These are phyloP conservation scores for Gila orcuttii DNA, from an alignment of 2,113 vertebrate species.

Conservation along the genomic window DNA sequence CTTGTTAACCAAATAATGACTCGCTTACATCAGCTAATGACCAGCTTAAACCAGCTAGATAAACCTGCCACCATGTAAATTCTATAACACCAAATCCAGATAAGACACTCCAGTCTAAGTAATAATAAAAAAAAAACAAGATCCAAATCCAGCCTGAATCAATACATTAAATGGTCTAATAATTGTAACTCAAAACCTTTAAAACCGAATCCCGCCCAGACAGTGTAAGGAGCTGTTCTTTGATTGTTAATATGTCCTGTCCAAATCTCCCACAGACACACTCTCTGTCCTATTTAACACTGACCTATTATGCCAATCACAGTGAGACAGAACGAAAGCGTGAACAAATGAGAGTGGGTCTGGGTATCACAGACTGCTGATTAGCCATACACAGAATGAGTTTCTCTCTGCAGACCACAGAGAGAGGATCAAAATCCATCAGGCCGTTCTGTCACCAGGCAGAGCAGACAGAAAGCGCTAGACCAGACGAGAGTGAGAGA, in stretches of 20 bases:
- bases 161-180: not conserved
- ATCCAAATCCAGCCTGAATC: not conserved
- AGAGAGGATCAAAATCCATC: conserved; percentile 33
- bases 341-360: conserved; percentile 4
- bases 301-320: conserved; percentile 37
- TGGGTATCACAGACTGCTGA: conserved; percentile 25
- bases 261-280: conserved; percentile 44
- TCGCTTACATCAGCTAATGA: not conserved
- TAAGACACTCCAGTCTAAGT: not conserved
- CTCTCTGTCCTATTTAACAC: conserved; percentile 50
- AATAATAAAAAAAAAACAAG: not conserved
- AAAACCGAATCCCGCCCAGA: not conserved
- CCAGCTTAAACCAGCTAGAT: not conserved
- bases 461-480: conserved; percentile 38
- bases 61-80: conserved; percentile 5
- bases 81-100: not conserved
- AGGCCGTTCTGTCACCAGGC: conserved; percentile 44
- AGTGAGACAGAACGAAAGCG: not conserved
- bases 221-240: not conserved
- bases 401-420: conserved; percentile 31
- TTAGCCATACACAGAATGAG: conserved; percentile 19
- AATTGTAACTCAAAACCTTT: not conserved
- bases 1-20: conserved; percentile 12
- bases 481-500: conserved; percentile 15
- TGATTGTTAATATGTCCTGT: conserved; percentile 44